phyloP scores from a whole-genome alignment of 2,797 vertebrate genomes.

The Phaenicophaeus curvirostris region DNA sequence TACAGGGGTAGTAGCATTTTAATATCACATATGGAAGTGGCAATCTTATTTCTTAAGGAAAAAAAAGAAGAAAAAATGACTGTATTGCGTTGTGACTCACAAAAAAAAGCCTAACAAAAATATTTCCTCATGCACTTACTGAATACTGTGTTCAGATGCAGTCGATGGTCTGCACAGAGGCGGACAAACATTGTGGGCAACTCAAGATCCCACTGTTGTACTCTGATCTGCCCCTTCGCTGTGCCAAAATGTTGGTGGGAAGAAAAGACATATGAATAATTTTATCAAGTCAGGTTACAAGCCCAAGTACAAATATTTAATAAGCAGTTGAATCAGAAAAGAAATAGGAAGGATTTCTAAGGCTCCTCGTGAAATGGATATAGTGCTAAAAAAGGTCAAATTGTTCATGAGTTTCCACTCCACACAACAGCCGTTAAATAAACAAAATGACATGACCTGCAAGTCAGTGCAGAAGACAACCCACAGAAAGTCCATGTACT shows the following conservation, averaged over 20 bases:
- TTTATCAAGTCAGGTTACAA: background rate
- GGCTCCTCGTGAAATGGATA: background rate
- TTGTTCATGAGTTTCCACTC: constrained; percentile 15
- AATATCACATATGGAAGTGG: background rate
- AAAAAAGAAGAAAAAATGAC: background rate
- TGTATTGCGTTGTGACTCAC: background rate
- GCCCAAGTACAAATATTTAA: background rate
- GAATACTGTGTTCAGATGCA: background rate
- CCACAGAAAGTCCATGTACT: background rate
- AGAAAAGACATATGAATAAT: constrained; percentile 6
- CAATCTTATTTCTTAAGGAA: background rate
- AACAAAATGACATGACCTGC: background rate
- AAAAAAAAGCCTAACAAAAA: background rate
- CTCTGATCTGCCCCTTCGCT: background rate
- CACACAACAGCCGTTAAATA: background rate
- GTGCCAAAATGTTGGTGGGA: background rate
- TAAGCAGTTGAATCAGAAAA: background rate
- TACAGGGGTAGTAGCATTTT: background rate
- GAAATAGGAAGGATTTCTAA: background rate
- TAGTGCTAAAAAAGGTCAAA: constrained; percentile 29
- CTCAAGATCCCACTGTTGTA: background rate
- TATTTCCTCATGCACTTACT: background rate
- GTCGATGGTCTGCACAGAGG: background rate
- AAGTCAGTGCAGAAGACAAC: background rate
- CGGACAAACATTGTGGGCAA: background rate